Percentiles rank a stretch among this genome's conserved stretches.
Conservation (phyloP, 2,888 invertebrate genomes). For the Pecten maximus region DNA sequence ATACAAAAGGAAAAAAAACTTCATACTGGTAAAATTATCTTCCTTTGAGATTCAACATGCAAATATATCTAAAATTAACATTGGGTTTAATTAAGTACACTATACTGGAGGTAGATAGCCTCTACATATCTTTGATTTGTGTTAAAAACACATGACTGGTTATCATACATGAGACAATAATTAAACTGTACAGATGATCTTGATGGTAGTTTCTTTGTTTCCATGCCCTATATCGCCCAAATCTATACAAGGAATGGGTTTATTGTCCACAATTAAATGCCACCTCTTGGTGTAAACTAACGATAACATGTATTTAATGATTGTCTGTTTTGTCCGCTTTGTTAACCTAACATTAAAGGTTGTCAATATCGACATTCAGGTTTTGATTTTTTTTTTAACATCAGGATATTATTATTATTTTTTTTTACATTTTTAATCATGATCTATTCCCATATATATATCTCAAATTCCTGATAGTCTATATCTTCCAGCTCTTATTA, state of each 20-base stretch:
- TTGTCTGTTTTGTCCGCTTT: background rate
- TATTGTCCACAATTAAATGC: conserved; percentile 6
- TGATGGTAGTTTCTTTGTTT: background rate
- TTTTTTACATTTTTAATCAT: too few relatives aligned
- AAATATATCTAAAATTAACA: too few relatives aligned
- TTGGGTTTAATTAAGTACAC: background rate
- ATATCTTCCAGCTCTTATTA: too few relatives aligned
- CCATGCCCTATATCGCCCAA: background rate
- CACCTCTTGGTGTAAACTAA: conserved; percentile 4
- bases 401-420: too few relatives aligned
- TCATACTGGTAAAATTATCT: too few relatives aligned
- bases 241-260: background rate
- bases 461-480: too few relatives aligned
- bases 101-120: background rate
- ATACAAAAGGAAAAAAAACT: too few relatives aligned
- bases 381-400: too few relatives aligned
- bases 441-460: too few relatives aligned
- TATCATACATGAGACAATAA: background rate
- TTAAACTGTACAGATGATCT: background rate
- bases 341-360: background rate
- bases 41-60: too few relatives aligned
- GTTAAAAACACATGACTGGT: background rate
- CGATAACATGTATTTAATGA: background rate
- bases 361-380: background rate
- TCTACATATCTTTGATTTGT: background rate